Evolutionary conservation across 2,113 vertebrate species (phyloP).

Genomic region (Cygnus atratus): DNA sequence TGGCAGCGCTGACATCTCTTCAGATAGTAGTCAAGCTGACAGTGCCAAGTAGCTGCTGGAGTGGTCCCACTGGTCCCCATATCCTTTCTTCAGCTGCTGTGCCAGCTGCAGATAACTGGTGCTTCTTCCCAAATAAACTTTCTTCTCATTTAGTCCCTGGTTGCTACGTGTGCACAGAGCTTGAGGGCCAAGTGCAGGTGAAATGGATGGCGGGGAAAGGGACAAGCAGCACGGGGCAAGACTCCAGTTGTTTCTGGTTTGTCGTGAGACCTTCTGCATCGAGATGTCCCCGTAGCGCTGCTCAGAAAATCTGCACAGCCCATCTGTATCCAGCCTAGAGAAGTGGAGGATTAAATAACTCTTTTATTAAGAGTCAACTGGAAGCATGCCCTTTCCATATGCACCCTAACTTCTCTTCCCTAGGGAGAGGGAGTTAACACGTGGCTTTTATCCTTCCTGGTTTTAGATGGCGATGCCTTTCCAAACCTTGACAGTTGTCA

Average conservation of each 20-base stretch:
- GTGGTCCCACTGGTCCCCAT: neutral
- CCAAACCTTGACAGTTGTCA: neutral
- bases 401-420: neutral
- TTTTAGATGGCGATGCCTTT: neutral
- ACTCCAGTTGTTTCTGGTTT: neutral
- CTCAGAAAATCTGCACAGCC: neutral
- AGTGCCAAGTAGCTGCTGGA: neutral
- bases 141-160: neutral
- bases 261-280: neutral
- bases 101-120: neutral
- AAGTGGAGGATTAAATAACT: neutral
- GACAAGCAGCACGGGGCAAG: neutral
- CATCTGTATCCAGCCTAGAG: neutral
- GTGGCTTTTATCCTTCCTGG: neutral
- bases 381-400: neutral
- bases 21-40: neutral
- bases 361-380: neutral
- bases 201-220: neutral
- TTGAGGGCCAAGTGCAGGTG: rapidly evolving
- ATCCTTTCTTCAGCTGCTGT: neutral
- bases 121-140: neutral
- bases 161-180: neutral
- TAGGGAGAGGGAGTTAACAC: neutral
- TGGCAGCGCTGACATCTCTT: neutral
- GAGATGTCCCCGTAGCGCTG: neutral